Evolutionary conservation across 2,888 invertebrate species (phyloP).

Genomic region (Drosophila merina): DNA sequence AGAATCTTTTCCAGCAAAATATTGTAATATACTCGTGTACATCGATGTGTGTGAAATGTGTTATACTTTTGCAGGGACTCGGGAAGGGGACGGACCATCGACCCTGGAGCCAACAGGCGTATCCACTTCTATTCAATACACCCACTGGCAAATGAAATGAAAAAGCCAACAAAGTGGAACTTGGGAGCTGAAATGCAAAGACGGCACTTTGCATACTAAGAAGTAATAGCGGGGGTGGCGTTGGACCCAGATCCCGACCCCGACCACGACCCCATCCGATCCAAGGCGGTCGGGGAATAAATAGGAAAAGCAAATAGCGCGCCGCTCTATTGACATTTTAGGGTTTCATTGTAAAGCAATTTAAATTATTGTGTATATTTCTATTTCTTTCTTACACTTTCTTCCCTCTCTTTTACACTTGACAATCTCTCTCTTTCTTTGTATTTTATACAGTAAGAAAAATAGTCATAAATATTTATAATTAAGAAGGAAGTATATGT

Average conservation of each 20-base stretch:
- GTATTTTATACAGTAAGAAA: neutral
- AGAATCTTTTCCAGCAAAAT: neutral
- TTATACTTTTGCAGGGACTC: neutral
- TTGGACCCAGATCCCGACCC: too few species aligned
- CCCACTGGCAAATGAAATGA: slow-evolving; percentile 40
- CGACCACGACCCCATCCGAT: too few species aligned
- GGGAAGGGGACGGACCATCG: neutral
- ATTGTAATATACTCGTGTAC: neutral
- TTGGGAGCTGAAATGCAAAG: slow-evolving; percentile 39
- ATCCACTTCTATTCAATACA: slow-evolving; percentile 64
- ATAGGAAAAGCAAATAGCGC: slow-evolving; percentile 69
- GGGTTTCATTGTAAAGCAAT: slow-evolving; percentile 79
- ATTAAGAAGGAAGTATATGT: neutral
- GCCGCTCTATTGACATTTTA: slow-evolving; percentile 73
- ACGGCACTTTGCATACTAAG: slow-evolving; percentile 75
- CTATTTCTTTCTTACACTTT: slow-evolving; percentile 45
- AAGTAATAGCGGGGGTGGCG: slow-evolving; percentile 11
- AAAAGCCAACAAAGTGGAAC: slow-evolving; percentile 47
- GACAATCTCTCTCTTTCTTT: neutral
- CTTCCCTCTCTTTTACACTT: neutral
- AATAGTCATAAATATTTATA: neutral
- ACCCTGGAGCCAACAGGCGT: slow-evolving; percentile 26
- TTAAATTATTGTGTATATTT: slow-evolving; percentile 77
- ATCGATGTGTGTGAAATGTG: neutral
- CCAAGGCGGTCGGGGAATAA: slow-evolving; percentile 36